Conservation (phyloP, 2,113 vertebrate species). For the Ailuropoda melanoleuca region DNA sequence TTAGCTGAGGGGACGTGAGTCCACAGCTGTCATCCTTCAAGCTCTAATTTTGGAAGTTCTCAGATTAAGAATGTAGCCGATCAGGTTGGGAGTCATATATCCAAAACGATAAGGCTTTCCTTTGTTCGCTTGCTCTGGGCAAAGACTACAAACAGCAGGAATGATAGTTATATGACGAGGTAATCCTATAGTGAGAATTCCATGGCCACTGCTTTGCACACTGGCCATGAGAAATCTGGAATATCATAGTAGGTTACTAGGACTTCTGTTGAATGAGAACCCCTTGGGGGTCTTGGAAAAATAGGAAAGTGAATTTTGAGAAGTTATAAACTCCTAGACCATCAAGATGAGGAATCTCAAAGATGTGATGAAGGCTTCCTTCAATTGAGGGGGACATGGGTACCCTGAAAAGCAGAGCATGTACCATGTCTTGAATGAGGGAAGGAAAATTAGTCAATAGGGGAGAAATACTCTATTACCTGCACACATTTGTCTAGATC, state of each 20-base stretch:
- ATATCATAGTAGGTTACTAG: neutral
- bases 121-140: neutral
- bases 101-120: neutral
- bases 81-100: neutral
- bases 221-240: neutral
- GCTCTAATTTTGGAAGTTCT: neutral
- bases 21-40: neutral
- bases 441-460: neutral
- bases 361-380: neutral
- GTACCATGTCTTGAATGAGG: neutral
- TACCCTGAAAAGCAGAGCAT: neutral
- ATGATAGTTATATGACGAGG: neutral
- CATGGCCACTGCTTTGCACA: neutral
- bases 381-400: neutral
- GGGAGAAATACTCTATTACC: neutral
- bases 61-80: neutral
- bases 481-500: neutral
- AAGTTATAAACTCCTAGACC: neutral
- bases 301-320: neutral
- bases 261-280: neutral
- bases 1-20: neutral
- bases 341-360: neutral
- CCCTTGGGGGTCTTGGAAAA: neutral
- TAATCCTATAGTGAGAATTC: neutral
- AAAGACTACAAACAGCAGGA: neutral